phyloP scores from a whole-genome alignment of 2,888 invertebrate genomes.

The Biston betularia region DNA sequence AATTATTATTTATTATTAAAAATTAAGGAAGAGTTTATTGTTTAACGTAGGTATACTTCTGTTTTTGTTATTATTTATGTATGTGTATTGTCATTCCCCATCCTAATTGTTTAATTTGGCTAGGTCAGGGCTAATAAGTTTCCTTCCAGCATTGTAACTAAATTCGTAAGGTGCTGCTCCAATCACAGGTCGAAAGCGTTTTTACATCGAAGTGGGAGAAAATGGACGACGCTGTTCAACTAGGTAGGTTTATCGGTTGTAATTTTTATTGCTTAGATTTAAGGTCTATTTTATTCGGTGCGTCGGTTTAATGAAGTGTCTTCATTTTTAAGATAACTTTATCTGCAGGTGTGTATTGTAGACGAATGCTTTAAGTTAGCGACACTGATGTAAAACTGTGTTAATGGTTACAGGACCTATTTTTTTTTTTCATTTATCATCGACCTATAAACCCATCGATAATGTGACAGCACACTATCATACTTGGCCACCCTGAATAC shows the following conservation, averaged over 20 bases:
- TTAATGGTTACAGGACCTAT: neutral
- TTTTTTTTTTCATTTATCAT: neutral
- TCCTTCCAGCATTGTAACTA: slow-evolving; percentile 82
- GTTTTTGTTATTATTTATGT: slow-evolving; percentile 30
- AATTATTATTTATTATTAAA: neutral
- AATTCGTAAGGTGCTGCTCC: slow-evolving; percentile 74
- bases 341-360: neutral
- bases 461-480: neutral
- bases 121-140: slow-evolving; percentile 77
- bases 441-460: neutral
- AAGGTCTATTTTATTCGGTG: slow-evolving; percentile 7
- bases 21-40: neutral
- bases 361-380: neutral
- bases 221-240: slow-evolving; percentile 92
- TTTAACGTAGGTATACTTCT: slow-evolving; percentile 3
- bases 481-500: neutral
- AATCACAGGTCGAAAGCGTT: slow-evolving; percentile 80
- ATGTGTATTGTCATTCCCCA: slow-evolving; percentile 33
- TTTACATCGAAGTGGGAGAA: slow-evolving; percentile 93
- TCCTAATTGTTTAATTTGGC: slow-evolving; percentile 39
- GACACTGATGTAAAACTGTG: neutral
- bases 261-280: slow-evolving; percentile 39
- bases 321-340: neutral
- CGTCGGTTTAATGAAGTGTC: neutral
- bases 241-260: slow-evolving; percentile 89